phyloP scores from a whole-genome alignment of 2,797 vertebrate genomes.

The Poeciliopsis infans region DNA sequence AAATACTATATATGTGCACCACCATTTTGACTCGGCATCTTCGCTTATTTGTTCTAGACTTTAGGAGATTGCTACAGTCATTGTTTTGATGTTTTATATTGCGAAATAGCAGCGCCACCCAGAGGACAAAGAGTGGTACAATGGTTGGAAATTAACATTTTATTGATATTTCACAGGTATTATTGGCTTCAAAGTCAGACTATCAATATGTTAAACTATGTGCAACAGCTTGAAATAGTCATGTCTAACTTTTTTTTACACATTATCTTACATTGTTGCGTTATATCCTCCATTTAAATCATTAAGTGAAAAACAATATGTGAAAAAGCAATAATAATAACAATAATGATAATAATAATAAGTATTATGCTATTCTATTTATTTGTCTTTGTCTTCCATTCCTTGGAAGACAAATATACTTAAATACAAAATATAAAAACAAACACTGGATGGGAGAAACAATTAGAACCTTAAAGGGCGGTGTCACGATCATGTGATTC shows the following conservation, averaged over 20 bases:
- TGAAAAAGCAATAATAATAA: too few species aligned
- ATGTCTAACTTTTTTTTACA: neutral
- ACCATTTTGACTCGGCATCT: neutral
- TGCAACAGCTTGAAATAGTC: neutral
- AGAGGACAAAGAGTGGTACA: slow-evolving; percentile 27
- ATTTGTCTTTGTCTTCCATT: too few species aligned
- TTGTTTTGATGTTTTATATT: neutral
- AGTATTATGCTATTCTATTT: too few species aligned
- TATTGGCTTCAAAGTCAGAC: neutral
- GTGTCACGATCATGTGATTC: slow-evolving; percentile 35
- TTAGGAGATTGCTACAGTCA: neutral
- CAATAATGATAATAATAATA: too few species aligned
- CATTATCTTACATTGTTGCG: neutral
- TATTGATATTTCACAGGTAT: neutral
- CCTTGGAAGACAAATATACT: too few species aligned
- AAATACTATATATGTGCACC: neutral
- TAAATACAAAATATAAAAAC: neutral
- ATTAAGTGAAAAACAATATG: too few species aligned
- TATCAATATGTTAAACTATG: neutral
- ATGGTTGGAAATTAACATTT: neutral
- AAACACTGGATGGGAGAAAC: neutral
- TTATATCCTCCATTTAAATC: too few species aligned
- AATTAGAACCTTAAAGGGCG: slow-evolving; percentile 20
- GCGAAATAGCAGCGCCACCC: slow-evolving; percentile 43
- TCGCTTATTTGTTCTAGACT: neutral